These are phyloP conservation scores for Nibea coibor DNA, from an alignment of 2,113 vertebrate genomes.

Conservation along the genomic window DNA sequence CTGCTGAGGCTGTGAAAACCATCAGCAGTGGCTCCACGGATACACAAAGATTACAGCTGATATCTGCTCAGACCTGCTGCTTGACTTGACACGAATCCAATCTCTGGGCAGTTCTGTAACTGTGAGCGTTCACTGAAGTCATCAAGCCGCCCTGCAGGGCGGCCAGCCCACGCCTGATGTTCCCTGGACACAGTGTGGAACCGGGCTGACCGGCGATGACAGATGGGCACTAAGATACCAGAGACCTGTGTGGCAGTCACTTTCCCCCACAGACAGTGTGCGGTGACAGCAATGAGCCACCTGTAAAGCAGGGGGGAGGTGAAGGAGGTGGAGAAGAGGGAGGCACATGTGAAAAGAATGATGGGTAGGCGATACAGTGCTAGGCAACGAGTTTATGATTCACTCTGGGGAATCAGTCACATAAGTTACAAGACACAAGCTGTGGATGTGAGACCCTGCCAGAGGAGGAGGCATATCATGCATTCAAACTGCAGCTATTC, in stretches of 20 bases:
- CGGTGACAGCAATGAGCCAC: slow-evolving; percentile 62
- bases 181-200: slow-evolving; percentile 51
- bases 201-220: slow-evolving; percentile 59
- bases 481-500: slow-evolving; percentile 20
- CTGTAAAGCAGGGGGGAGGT: slow-evolving; percentile 37
- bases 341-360: slow-evolving; percentile 34
- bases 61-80: slow-evolving; percentile 67
- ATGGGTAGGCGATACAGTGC: slow-evolving; percentile 47
- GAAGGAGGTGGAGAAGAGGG: slow-evolving; percentile 16
- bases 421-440: slow-evolving; percentile 27
- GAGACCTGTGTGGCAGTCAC: slow-evolving; percentile 48
- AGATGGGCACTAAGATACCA: slow-evolving; percentile 69
- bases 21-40: slow-evolving; percentile 32
- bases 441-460: slow-evolving; percentile 12
- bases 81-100: slow-evolving; percentile 66
- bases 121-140: slow-evolving; percentile 43
- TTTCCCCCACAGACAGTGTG: slow-evolving; percentile 38
- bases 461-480: neutral
- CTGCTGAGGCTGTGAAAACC: slow-evolving; percentile 52
- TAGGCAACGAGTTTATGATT: slow-evolving; percentile 53
- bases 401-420: slow-evolving; percentile 45
- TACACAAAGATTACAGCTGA: slow-evolving; percentile 61
- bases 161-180: slow-evolving; percentile 51
- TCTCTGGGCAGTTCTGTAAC: slow-evolving; percentile 55
- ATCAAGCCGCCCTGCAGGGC: slow-evolving; percentile 35